Evolutionary conservation across 2,113 vertebrate species (phyloP).

Genomic region (Tachuris rubrigastra): DNA sequence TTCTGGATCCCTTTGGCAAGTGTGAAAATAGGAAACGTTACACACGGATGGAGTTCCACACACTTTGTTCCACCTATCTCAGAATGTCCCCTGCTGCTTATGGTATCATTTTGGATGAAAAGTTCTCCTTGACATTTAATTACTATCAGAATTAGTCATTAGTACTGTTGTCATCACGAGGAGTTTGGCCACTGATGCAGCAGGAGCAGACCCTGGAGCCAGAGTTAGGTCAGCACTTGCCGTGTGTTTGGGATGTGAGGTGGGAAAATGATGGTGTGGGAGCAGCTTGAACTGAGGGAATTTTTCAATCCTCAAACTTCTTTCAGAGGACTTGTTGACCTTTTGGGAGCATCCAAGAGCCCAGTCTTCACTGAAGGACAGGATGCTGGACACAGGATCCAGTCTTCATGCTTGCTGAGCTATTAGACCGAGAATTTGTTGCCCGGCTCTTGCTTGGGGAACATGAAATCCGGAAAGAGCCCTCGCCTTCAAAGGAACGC

Average conservation of each 20-base stretch:
- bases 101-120: slow-evolving; percentile 2
- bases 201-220: not conserved
- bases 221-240: not conserved
- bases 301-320: not conserved
- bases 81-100: not conserved
- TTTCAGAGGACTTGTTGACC: not conserved
- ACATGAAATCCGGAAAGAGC: not conserved
- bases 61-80: not conserved
- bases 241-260: not conserved
- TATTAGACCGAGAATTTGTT: not conserved
- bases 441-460: not conserved
- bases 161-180: not conserved
- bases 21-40: not conserved
- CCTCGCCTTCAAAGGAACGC: not conserved
- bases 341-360: not conserved
- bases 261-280: not conserved
- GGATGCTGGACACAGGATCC: not conserved
- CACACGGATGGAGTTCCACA: not conserved
- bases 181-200: not conserved
- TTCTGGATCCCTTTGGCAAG: not conserved
- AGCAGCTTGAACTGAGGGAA: not conserved
- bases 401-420: not conserved
- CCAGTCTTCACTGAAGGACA: not conserved
- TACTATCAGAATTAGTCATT: slow-evolving; percentile 45
- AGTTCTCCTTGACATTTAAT: slow-evolving; percentile 30